Percentiles rank a stretch among this genome's conserved stretches.
phyloP scores from a whole-genome alignment of 2,888 invertebrate species.

The Drosophila ustulata region DNA sequence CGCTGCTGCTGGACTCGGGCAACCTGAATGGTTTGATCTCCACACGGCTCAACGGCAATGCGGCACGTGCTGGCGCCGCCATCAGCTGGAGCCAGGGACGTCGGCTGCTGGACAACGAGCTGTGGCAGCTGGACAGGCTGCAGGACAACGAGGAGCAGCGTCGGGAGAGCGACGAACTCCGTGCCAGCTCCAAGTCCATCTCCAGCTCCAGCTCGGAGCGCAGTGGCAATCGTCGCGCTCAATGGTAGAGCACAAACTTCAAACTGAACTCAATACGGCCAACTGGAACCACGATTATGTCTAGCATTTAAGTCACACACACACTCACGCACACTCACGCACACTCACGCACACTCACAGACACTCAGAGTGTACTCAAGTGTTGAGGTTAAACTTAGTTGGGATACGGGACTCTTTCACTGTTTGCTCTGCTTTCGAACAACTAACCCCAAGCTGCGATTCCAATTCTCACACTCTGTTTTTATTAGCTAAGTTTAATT shows the following conservation, averaged over 20 bases:
- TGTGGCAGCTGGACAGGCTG: conserved; percentile 71
- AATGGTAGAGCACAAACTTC: conserved; percentile 51
- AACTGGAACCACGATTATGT: conserved; percentile 58
- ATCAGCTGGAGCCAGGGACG: conserved; percentile 62
- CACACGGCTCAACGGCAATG: conserved; percentile 63
- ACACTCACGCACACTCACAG: background rate
- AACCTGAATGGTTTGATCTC: conserved; percentile 64
- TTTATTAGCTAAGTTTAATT: conserved; percentile 53
- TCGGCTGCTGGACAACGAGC: conserved; percentile 59
- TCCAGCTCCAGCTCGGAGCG: conserved; percentile 44
- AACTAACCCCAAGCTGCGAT: conserved; percentile 47
- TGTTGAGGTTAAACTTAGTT: conserved; percentile 48
- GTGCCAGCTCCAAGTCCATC: conserved; percentile 43
- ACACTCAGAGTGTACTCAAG: conserved; percentile 31
- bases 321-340: conserved; percentile 1
- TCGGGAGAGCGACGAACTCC: conserved; percentile 30
- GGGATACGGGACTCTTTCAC: conserved; percentile 57
- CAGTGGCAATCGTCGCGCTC: conserved; percentile 43
- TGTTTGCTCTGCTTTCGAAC: conserved; percentile 38
- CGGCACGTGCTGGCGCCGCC: conserved; percentile 58
- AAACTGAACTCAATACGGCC: conserved; percentile 52
- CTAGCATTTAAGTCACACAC: conserved; percentile 33
- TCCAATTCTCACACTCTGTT: conserved; percentile 48
- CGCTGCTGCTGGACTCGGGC: conserved; percentile 72
- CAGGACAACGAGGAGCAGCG: conserved; percentile 63